Base-by-base conservation (phyloP, 2,113 vertebrate genomes). In the Leptocoma aspasia region DNA sequence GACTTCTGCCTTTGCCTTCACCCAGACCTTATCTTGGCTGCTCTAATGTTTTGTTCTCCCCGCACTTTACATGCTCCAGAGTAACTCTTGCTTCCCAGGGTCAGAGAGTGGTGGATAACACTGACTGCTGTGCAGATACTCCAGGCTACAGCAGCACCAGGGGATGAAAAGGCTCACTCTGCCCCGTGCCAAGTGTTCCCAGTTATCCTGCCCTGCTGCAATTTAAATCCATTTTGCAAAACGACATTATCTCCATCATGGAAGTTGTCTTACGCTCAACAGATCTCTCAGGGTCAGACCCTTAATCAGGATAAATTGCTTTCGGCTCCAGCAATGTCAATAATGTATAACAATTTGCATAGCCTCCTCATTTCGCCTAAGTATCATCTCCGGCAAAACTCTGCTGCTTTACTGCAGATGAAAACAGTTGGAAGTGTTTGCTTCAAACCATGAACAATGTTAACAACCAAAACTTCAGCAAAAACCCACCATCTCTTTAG, bases 221-320 rank as follows among this genome's bases (percentile, higher is more conserved):
- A 33, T n/a, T 65, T 68, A 63, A 77, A 87, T 39, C 45, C 0
- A 0, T 84, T 92, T 76, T 71, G 63, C 50, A 65, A n/a, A 75
- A 60, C 57, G 15, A 72, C 70, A 47, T 53, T 76, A 50, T 61
- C 45, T 84, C 76, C 78, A 89, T 69, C 65, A 81, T 1, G 14
- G 54, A 84, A 92, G 84, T 35, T 53, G 84, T 57, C 65, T 86
- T 61, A 41, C 49, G 52, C 59, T 92, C 50, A 82, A 53, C 59
- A 85, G 65, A 85, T 39, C 53, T 87, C 70, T 82, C 27, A 42
- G 86, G 86, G 78, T 82, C 89, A 87, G 54, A 50, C 21, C 45
- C 53, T 85, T 94, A 79, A 87, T 82, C 66, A 72, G 81, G 42
- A 85, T 45, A 82, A 91, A 94, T 22, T 72, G 66, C 94, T 91